Conservation (phyloP, 2,888 invertebrate genomes). For the Macrosoma leucophasiata region DNA sequence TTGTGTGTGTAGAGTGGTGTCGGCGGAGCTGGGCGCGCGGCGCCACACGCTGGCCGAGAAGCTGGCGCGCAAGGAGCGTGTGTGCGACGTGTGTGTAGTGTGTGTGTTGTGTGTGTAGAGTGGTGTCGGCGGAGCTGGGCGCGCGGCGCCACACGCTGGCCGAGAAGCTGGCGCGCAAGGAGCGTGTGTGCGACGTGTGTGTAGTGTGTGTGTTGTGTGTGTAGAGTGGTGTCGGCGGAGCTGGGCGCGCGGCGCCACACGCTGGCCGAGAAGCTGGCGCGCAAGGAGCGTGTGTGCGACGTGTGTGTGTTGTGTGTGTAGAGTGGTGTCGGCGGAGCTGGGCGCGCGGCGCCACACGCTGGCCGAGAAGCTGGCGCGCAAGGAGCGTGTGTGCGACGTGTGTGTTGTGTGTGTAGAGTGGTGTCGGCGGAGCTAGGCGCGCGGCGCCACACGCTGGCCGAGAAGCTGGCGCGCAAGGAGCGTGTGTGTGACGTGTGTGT, state of each 20-base stretch:
- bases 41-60: constrained; percentile 1
- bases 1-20: constrained; percentile 5
- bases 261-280: constrained; percentile 13
- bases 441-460: constrained; percentile 80
- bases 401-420: constrained; percentile 33
- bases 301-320: neutral
- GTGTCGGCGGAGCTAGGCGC: constrained; percentile 80
- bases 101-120: constrained; percentile 3
- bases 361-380: constrained; percentile 22
- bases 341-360: constrained; percentile 12
- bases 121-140: constrained; percentile 6
- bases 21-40: constrained; percentile 11
- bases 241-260: constrained; percentile 11
- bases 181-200: constrained; percentile 12
- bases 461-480: constrained; percentile 80
- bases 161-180: constrained; percentile 19
- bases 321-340: constrained; percentile 5
- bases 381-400: constrained; percentile 1
- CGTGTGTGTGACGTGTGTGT: constrained; percentile 13
- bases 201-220: constrained; percentile 1
- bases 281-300: constrained; percentile 17
- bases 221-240: constrained; percentile 3
- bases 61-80: constrained; percentile 20
- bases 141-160: constrained; percentile 6
- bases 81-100: constrained; percentile 6